Conservation (phyloP, 2,888 invertebrate genomes). For the Drosophila ezoana region DNA sequence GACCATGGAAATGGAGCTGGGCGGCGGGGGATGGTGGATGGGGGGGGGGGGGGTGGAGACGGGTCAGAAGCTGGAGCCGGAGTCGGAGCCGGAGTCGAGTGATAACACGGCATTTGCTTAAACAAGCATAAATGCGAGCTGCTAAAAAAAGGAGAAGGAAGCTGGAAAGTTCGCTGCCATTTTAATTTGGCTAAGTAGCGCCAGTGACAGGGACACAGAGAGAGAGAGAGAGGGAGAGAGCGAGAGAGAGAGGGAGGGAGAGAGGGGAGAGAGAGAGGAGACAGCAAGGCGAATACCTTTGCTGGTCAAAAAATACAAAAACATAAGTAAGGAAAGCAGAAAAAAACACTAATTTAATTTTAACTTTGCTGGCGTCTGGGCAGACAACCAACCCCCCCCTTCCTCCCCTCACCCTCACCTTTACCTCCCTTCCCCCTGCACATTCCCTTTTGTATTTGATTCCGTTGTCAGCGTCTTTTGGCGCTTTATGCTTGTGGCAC, state of each 20-base stretch:
- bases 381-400: not conserved
- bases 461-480: conserved; percentile 70
- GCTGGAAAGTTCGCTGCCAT: conserved; percentile 47
- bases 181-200: conserved; percentile 79
- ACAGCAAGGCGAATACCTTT: conserved; percentile 38
- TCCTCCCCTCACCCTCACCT: not conserved
- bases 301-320: conserved; percentile 14
- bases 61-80: conserved; percentile 16
- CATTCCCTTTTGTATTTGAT: conserved; percentile 64
- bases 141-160: conserved; percentile 40
- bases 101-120: conserved; percentile 77
- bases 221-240: not conserved
- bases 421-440: not conserved
- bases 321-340: not conserved
- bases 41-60: not conserved
- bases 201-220: conserved; percentile 61
- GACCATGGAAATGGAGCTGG: not conserved
- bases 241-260: too few species aligned
- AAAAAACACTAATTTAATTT: conserved; percentile 74
- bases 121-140: conserved; percentile 72
- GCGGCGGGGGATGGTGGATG: not conserved
- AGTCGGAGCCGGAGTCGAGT: conserved; percentile 48
- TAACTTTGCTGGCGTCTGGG: conserved; percentile 63
- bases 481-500: conserved; percentile 67
- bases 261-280: not conserved